A percentile compares a stretch with the other conserved stretches of the same genome.
Conservation (phyloP, 30 jellyfish, hydroid and myxozoan genomes). For the Sanderia malayensis region DNA sequence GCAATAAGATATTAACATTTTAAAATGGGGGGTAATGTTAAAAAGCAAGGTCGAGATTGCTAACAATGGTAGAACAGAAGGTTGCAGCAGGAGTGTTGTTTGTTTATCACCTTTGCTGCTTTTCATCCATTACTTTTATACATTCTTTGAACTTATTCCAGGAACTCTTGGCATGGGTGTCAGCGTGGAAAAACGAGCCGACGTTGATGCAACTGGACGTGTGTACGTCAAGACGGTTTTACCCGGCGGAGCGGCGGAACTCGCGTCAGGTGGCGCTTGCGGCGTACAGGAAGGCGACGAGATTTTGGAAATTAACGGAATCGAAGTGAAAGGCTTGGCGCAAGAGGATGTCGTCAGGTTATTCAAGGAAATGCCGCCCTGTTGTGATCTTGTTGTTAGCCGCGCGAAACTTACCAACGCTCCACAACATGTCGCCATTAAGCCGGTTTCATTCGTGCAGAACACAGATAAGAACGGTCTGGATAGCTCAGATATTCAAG, state of each 20-base stretch:
- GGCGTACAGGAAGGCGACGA: constrained; percentile 90
- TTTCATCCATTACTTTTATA: too few species aligned
- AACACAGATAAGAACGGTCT: constrained; percentile 13
- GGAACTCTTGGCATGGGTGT: constrained; percentile 95
- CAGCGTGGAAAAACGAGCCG: constrained; percentile 62
- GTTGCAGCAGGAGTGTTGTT: too few species aligned
- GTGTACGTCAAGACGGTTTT: constrained; percentile 83
- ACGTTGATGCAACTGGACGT: constrained; percentile 50
- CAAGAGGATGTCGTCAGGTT: constrained; percentile 62
- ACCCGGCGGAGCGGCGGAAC: constrained; percentile 85
- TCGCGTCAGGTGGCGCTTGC: constrained; percentile 85
- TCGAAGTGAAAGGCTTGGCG: constrained; percentile 57
- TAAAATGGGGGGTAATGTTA: too few species aligned
- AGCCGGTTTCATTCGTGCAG: constrained; percentile 54
- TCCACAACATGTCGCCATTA: constrained; percentile 33
- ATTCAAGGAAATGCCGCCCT: constrained; percentile 78
- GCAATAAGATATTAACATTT: too few species aligned
- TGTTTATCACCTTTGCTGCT: too few species aligned
- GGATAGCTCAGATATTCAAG: constrained; percentile 24
- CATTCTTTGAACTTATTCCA: too few species aligned
- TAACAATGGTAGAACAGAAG: too few species aligned
- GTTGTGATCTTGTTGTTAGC: constrained; percentile 47
- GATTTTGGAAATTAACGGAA: constrained; percentile 66
- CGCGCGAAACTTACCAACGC: constrained; percentile 29
- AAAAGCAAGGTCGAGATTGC: too few species aligned